Evolutionary conservation across 1,140 invertebrate species (phyloP).

Genomic region (Cydia pomonella): DNA sequence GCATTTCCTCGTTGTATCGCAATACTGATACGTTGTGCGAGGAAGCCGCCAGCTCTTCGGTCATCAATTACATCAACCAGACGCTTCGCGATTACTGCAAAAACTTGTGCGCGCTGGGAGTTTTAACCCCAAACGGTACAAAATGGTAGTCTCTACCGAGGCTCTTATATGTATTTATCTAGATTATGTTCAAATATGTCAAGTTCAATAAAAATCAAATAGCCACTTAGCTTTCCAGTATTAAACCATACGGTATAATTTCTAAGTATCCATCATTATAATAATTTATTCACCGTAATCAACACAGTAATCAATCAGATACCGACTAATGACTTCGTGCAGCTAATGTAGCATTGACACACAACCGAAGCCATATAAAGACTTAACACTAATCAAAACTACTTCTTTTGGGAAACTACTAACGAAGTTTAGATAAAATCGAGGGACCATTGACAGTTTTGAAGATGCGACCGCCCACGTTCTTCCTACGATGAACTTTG

Average conservation of each 20-base stretch:
- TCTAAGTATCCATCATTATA: conserved; percentile 7
- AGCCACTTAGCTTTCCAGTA: background rate
- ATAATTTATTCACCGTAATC: conserved; percentile 28
- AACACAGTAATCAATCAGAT: conserved; percentile 28
- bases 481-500: conserved; percentile 27
- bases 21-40: too few relatives aligned
- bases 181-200: background rate
- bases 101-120: too few relatives aligned
- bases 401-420: conserved; percentile 19
- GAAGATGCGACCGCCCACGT: conserved; percentile 13
- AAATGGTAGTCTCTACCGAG: too few relatives aligned
- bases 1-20: too few relatives aligned
- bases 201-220: background rate
- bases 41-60: too few relatives aligned
- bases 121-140: too few relatives aligned
- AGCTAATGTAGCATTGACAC: conserved; percentile 6
- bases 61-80: too few relatives aligned
- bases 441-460: background rate
- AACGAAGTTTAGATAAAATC: conserved; percentile 12
- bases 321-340: conserved; percentile 7
- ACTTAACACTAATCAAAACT: conserved; percentile 28
- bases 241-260: conserved; percentile 27
- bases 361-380: conserved; percentile 1
- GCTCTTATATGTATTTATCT: too few relatives aligned
- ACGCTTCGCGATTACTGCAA: too few relatives aligned